A percentile compares a stretch with the other conserved stretches of the same genome.
Conservation (phyloP, 2,113 vertebrate species). For the Laticauda laticaudata region DNA sequence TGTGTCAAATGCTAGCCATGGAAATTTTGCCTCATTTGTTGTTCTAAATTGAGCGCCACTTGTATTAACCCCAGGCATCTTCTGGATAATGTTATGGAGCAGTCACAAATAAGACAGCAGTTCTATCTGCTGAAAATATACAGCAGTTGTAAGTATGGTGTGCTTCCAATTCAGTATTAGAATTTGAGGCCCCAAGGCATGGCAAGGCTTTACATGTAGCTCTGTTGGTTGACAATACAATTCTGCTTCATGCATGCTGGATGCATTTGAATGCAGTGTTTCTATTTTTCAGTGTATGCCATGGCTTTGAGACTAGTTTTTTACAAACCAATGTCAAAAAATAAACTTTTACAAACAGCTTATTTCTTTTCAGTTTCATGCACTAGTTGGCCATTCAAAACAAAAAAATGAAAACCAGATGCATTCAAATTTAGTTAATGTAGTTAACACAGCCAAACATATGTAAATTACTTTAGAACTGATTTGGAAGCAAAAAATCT, state of each 20-base stretch:
- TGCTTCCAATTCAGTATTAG: neutral
- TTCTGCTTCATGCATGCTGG: neutral
- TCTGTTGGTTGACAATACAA: neutral
- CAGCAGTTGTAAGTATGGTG: neutral
- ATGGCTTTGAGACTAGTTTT: neutral
- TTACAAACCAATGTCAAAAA: too few species aligned
- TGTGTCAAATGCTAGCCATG: neutral
- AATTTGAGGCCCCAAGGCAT: neutral
- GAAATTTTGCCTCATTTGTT: neutral
- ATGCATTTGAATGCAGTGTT: neutral
- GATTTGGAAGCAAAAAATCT: slow-evolving; percentile 59
- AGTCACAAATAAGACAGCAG: neutral
- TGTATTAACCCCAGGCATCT: neutral
- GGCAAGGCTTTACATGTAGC: neutral
- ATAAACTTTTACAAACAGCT: neutral
- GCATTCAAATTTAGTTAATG: slow-evolving; percentile 51
- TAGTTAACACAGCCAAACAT: slow-evolving; percentile 55
- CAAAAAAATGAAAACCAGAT: slow-evolving; percentile 34
- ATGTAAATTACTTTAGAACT: slow-evolving; percentile 60
- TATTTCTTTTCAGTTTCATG: slow-evolving; percentile 14
- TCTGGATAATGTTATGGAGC: neutral
- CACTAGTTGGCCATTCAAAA: slow-evolving; percentile 25
- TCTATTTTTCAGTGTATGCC: neutral
- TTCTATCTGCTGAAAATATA: neutral
- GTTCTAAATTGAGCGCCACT: neutral